Base-by-base conservation (phyloP, 1,140 invertebrate genomes). In the Heterodera schachtii region DNA sequence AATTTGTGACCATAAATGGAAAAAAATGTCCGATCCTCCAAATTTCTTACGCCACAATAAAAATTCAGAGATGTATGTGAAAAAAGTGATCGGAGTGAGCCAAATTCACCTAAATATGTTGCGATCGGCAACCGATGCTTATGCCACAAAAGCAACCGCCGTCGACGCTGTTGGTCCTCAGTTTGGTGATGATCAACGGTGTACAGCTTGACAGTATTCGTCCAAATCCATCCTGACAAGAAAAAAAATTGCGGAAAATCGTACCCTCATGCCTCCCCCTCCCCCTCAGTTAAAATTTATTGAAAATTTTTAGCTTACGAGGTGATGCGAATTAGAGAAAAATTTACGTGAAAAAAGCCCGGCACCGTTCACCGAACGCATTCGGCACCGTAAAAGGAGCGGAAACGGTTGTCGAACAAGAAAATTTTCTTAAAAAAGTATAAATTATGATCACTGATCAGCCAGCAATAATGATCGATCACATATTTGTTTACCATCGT, bases 301-400 rank as follows among this genome's bases (percentile, higher is more conserved):
- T 64, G 57, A 19, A 64, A 19, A 64, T 64, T 60, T 64, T 31
- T 31, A 0, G 1, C 31, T 31, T 0, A 1, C 31, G 31, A 31
- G 31, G 31, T 0, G 31, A 64, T 64, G 0, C 2, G 57, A 19
- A 4, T 64, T 1, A 64, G 19, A 64, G 16, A 13, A 64, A 64
- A 64, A 3, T 19, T 64, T 64, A 64, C 57, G 57, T 43, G 69
- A 71, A 13, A 46, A 41, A 11, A 71, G 69, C 1, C 69, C 69
- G 44, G 44, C 69, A 4, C 69, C 69, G 31, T 71, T 71, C n/a
- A 71, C 41, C 19, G 69, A 71, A 13, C 69, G 69, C 69, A 71
- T 46, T 71, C 41, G 31, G 19, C 69, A 71, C 6, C 69, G 69
- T 41, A 71, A 43, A 71, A 71, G 69, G 31, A 71, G 69, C 11